Base-by-base conservation (phyloP, 2,888 invertebrate genomes). In the Drosophila merina region DNA sequence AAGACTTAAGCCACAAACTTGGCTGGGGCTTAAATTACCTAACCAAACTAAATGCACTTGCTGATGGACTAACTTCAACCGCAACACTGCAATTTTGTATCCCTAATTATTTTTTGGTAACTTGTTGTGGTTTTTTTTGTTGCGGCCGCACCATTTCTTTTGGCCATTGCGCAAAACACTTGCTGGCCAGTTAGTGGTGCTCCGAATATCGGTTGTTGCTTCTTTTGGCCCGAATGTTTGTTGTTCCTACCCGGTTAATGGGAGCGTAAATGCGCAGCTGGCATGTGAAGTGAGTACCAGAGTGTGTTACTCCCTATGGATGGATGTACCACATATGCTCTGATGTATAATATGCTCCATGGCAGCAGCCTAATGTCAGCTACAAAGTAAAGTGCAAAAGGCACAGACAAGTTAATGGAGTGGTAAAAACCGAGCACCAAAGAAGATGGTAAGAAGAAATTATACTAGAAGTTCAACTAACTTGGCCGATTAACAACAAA, bases 261-360 rank as follows among this genome's bases (percentile, higher is more conserved):
- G 82, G 82, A 83, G 82, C 82, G 82, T 83, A 83, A 83, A 87
- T 87, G 85, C 82, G 85, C 82, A 87, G 75, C 75, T 87, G 82
- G 87, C 82, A 79, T 87, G 85, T 73, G 72, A 83, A 76, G 79
- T 76, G 76, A 66, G 70, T 64, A 51, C 44, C 36, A 8, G 62
- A 50, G 62, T 74, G 50, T 59, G 55, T 56, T 68, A 60, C 60
- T 57, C 68, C 49, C 51, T 45, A 8, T 42, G 42, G 48, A 50
- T 40, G 45, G 42, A 47, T 44, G 44, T 57, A 36, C 42, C 47
- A 57, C 26, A 51, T 54, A 48, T 30, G 25, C 44, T 36, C 12
- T 36, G 33, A 48, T 33, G 8, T 26, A 38, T 38, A 26, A 7
- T 25, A 26, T 30, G 30, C 38, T 58, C 30, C 45, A 50, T 66